A percentile compares a stretch with the other conserved stretches of the same genome.
These are phyloP conservation scores for Popillia japonica DNA, from an alignment of 1,140 invertebrate genomes.

Conservation along the genomic window DNA sequence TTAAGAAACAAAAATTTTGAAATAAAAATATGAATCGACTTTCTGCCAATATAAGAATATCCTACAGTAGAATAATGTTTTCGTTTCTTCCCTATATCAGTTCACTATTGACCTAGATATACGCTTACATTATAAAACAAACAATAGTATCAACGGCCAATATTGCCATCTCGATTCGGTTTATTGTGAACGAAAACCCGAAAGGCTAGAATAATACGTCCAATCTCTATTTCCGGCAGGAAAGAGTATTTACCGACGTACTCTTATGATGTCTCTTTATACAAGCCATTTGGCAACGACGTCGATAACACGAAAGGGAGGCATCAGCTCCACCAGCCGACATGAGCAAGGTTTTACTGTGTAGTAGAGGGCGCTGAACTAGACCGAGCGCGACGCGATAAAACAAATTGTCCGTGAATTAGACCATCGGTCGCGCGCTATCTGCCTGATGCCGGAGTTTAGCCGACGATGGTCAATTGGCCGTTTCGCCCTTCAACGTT, in stretches of 20 bases:
- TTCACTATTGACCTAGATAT: not conserved
- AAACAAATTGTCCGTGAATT: conserved; percentile 6
- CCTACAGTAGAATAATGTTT: not conserved
- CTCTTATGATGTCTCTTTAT: not conserved
- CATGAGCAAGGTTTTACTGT: no score
- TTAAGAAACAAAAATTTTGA: no score
- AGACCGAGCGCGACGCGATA: not conserved
- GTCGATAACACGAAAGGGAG: not conserved
- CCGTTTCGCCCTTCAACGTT: not conserved
- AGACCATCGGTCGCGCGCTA: not conserved
- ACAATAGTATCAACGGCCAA: not conserved
- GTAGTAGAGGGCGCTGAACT: not conserved
- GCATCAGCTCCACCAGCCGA: not conserved
- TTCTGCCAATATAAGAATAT: no score
- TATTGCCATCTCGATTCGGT: not conserved
- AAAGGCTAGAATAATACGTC: not conserved
- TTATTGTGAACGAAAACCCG: not conserved
- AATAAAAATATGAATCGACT: no score
- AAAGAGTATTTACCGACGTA: not conserved
- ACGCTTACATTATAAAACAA: not conserved
- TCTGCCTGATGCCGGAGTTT: not conserved
- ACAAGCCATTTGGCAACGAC: conserved; percentile 9
- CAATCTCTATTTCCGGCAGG: not conserved
- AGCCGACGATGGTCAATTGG: not conserved
- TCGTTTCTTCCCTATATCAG: not conserved